phyloP scores from a whole-genome alignment of 1,140 invertebrate genomes.

The Zaprionus kolodkinae region DNA sequence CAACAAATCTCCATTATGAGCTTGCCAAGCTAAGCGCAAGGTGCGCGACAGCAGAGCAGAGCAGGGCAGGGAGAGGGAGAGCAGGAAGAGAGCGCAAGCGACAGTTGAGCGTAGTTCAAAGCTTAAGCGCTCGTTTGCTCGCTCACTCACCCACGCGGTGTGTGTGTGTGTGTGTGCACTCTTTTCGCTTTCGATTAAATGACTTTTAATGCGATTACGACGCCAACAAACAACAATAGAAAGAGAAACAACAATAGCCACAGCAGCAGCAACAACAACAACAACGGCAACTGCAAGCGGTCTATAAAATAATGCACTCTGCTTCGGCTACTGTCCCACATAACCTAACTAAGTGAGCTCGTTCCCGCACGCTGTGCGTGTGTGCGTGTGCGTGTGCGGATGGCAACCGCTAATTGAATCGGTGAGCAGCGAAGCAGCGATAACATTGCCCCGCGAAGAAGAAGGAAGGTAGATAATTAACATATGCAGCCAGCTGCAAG shows the following conservation, averaged over 20 bases:
- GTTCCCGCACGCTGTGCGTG: background rate
- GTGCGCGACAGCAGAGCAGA: constrained; percentile 20
- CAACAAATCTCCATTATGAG: constrained; percentile 82
- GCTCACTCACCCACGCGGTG: constrained; percentile 30
- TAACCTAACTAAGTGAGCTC: constrained; percentile 27
- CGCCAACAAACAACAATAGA: constrained; percentile 47
- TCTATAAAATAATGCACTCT: constrained; percentile 69
- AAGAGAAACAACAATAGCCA: constrained; percentile 38
- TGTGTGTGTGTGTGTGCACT: constrained; percentile 1
- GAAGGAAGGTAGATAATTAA: constrained; percentile 69
- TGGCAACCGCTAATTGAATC: constrained; percentile 77
- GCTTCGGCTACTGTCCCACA: constrained; percentile 62
- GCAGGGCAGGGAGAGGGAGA: no score
- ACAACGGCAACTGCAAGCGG: constrained; percentile 15
- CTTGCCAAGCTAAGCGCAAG: constrained; percentile 36
- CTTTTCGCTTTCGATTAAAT: constrained; percentile 79
- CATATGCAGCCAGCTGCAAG: constrained; percentile 52
- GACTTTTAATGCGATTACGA: constrained; percentile 80
- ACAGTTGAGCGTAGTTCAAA: constrained; percentile 15
- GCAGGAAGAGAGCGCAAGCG: constrained; percentile 1
- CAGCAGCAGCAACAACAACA: constrained; percentile 2
- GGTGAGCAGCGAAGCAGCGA: constrained; percentile 47
- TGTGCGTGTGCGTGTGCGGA: constrained; percentile 45
- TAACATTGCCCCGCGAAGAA: constrained; percentile 34
- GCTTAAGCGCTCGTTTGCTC: constrained; percentile 31